Conservation (phyloP, 1,140 invertebrate genomes). For the Hycleus cichorii region DNA sequence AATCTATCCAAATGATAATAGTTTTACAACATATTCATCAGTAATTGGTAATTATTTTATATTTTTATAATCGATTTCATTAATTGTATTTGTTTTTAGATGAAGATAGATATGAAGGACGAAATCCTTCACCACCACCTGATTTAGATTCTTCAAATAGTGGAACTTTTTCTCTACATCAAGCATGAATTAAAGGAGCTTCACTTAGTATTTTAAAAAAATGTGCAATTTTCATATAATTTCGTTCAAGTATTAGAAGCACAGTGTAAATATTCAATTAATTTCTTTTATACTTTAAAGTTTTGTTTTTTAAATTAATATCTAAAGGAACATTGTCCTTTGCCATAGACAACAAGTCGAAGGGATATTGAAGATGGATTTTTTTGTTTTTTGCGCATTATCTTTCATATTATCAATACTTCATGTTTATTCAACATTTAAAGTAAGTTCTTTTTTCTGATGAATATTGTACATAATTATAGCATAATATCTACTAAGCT, state of each 20-base stretch:
- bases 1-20: slow-evolving; percentile 38
- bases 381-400: too few species aligned
- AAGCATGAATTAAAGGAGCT: slow-evolving; percentile 14
- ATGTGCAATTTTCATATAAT: slow-evolving; percentile 21
- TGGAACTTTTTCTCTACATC: neutral
- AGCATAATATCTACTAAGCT: neutral
- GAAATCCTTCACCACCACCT: slow-evolving; percentile 40
- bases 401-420: neutral
- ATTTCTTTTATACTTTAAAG: slow-evolving; percentile 27
- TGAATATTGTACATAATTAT: slow-evolving; percentile 1
- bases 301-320: slow-evolving; percentile 25
- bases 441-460: neutral
- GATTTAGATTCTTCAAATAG: slow-evolving; percentile 21
- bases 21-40: slow-evolving; percentile 34
- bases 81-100: slow-evolving; percentile 29
- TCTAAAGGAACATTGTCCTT: too few species aligned
- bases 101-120: slow-evolving; percentile 39
- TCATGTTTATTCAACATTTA: neutral
- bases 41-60: slow-evolving; percentile 33
- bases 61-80: slow-evolving; percentile 4
- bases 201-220: slow-evolving; percentile 16
- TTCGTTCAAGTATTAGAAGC: slow-evolving; percentile 19
- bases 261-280: slow-evolving; percentile 22
- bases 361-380: neutral
- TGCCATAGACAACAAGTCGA: too few species aligned